These are phyloP conservation scores for Trematocara zebra DNA, from an alignment of 2,113 vertebrate species.

Conservation along the genomic window DNA sequence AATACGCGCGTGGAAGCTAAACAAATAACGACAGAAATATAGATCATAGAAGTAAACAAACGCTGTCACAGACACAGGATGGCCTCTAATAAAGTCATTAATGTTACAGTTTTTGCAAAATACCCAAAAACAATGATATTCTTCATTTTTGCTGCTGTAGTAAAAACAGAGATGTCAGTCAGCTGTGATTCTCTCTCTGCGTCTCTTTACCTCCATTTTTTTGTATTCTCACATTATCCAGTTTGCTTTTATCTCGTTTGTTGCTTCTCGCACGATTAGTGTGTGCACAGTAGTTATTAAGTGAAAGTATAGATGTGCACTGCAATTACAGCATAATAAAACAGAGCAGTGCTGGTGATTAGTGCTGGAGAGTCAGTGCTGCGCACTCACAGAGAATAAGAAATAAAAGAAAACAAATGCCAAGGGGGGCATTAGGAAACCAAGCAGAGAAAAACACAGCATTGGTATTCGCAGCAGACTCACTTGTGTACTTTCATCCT, in stretches of 20 bases:
- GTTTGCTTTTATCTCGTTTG: background rate
- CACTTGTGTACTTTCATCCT: background rate
- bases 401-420: background rate
- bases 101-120: background rate
- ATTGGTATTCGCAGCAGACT: background rate
- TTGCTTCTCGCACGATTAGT: background rate
- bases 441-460: background rate
- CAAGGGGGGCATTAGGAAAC: background rate
- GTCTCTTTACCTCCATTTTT: background rate
- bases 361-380: background rate
- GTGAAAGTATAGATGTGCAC: background rate
- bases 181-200: background rate
- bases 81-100: background rate
- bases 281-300: background rate
- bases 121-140: background rate
- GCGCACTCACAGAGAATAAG: background rate
- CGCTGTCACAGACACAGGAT: background rate
- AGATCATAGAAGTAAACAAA: background rate
- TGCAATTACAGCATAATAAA: background rate
- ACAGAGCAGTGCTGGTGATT: background rate
- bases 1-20: fast-evolving
- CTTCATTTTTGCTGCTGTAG: background rate
- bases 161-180: background rate
- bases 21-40: background rate
- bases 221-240: background rate